Conservation (phyloP, 2,888 invertebrate species). For the Hetaerina titia region DNA sequence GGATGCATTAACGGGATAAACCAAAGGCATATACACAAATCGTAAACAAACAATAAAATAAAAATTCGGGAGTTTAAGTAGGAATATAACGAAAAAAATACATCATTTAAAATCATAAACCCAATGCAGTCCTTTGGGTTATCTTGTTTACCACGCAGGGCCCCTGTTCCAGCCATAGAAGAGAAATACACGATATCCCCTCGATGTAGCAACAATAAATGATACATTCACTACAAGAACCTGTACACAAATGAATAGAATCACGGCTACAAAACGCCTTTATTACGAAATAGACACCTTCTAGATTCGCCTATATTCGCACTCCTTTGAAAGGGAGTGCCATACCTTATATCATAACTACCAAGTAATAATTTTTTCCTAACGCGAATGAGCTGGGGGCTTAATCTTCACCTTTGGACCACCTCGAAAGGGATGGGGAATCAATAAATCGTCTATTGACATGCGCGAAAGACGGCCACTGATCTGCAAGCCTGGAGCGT, state of each 20-base stretch:
- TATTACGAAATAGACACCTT: constrained; percentile 13
- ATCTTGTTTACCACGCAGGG: neutral
- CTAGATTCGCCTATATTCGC: constrained; percentile 15
- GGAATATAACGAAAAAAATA: neutral
- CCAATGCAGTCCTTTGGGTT: neutral
- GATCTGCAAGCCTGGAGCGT: too few species aligned
- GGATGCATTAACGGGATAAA: neutral
- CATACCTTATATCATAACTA: neutral
- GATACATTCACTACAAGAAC: neutral
- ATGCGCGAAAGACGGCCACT: too few species aligned
- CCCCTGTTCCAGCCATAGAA: neutral
- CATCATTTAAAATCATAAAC: neutral
- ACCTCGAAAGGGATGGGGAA: too few species aligned
- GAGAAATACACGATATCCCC: neutral
- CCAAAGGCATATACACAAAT: neutral
- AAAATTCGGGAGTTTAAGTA: neutral
- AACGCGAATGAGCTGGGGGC: neutral
- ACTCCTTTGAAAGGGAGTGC: neutral
- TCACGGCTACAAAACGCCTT: neutral
- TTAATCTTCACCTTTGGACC: neutral
- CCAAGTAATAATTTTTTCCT: neutral
- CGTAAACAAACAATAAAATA: neutral
- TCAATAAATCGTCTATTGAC: too few species aligned
- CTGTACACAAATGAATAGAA: neutral
- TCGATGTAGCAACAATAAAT: neutral